Base-by-base conservation (phyloP, 2,888 invertebrate genomes). In the Dioctria linearis region DNA sequence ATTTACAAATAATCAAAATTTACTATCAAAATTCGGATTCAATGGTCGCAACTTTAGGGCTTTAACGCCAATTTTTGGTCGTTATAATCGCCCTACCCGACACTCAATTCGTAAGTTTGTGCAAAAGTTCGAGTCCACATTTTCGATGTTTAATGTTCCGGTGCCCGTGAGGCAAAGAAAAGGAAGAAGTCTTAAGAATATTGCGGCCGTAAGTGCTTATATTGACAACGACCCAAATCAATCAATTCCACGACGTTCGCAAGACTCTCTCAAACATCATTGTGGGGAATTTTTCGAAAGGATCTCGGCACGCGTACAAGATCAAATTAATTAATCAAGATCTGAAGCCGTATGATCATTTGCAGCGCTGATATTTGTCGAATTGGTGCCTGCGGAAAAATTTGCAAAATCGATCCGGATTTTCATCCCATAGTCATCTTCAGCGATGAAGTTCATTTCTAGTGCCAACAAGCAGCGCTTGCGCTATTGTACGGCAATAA, bases 71-170 rank as follows among this genome's bases (percentile, higher is more conserved):
- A 51, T 66, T 78, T 67, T 66, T 40, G 66, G 11, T 78, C 65
- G 66, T 66, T 54, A 66, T 67, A 78, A 78, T 65, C 78, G 78
- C 25, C 78, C 65, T n/a, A 54, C 8, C n/a, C 6, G 2, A 54
- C 8, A 54, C 8, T 6, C 46, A 6, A 8, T 46, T 5, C 46
- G 2, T 46, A 8, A 5, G 5, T 6, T 46, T 0, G 46, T 46
- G 46, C 5, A 46, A 6, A 46, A 46, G 8, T 46, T 46, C 46
- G 2, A 46, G 46, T 46, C 46, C 5, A 46, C 4, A 46, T 46
- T 5, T 46, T 46, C 2, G 2, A 46, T 46, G 8, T 46, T 46
- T 8, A n/a, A 54, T 54, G 54, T 54, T 54, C 54, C 54, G 6
- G 11, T 54, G 54, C 2, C 54, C 1, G 11, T 11, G 54, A 54